These are phyloP conservation scores for Acestrorhynchus altus DNA, from an alignment of 2,797 vertebrate species.

Conservation along the genomic window DNA sequence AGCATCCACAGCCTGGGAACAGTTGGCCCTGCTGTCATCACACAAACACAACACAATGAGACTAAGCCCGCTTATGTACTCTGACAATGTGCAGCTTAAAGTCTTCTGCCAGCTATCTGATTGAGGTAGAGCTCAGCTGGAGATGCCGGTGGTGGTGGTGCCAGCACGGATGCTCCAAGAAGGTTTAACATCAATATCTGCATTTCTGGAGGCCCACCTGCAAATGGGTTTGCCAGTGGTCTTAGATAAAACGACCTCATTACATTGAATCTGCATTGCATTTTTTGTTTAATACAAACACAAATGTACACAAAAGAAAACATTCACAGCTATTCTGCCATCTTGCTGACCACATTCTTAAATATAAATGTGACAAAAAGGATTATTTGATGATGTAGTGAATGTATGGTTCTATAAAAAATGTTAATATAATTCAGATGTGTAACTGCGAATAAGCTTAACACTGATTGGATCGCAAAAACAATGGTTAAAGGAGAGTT, in stretches of 20 bases:
- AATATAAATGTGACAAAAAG: neutral
- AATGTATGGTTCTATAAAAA: no score
- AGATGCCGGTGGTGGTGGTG: conserved; percentile 51
- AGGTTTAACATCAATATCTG: conserved; percentile 50
- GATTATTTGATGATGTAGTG: neutral
- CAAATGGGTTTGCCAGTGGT: conserved; percentile 20
- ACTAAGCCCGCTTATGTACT: conserved; percentile 59
- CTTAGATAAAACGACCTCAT: neutral
- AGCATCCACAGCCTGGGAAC: conserved; percentile 60
- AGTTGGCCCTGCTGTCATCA: conserved; percentile 60
- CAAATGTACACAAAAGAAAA: neutral
- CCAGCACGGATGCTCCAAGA: conserved; percentile 41
- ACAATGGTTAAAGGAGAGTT: no score
- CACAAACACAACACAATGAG: conserved; percentile 61
- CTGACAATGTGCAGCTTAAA: conserved; percentile 64
- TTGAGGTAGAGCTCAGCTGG: conserved; percentile 52
- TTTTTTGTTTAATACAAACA: neutral
- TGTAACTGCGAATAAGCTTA: no score
- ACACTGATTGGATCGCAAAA: no score
- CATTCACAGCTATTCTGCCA: neutral
- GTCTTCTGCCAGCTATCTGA: conserved; percentile 68
- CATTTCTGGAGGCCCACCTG: conserved; percentile 34
- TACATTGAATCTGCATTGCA: conserved; percentile 47
- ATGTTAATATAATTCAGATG: no score
- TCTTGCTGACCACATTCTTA: neutral